Evolutionary conservation across 2,797 vertebrate species (phyloP).

Genomic region (Anguilla obscura): DNA sequence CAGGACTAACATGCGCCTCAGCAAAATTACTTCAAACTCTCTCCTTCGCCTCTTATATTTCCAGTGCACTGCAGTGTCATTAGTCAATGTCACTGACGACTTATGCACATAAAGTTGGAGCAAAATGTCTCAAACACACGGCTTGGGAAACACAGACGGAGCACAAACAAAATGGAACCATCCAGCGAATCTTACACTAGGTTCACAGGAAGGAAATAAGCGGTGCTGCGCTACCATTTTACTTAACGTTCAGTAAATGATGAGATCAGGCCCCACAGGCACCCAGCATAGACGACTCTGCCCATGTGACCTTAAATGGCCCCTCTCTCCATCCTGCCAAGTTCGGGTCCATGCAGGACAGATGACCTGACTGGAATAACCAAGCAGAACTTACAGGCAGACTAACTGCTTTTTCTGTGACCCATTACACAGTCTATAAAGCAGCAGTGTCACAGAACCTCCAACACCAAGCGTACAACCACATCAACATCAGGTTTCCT

Average conservation of each 20-base stretch:
- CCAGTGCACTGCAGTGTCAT: neutral
- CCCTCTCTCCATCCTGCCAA: neutral
- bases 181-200: neutral
- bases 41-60: conserved; percentile 11
- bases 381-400: neutral
- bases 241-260: neutral
- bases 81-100: neutral
- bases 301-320: conserved; percentile 4
- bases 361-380: neutral
- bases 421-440: neutral
- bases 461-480: neutral
- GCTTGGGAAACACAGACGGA: neutral
- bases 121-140: neutral
- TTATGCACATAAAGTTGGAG: neutral
- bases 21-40: conserved; percentile 9
- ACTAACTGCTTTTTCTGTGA: neutral
- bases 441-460: neutral
- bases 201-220: neutral
- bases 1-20: neutral
- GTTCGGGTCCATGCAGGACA: neutral
- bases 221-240: neutral
- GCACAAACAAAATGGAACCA: neutral
- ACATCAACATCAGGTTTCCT: neutral
- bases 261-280: conserved; percentile 1
- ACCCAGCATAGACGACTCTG: neutral